These are phyloP conservation scores for Tupiocoris notatus DNA, from an alignment of 2,888 invertebrate species.

Conservation along the genomic window DNA sequence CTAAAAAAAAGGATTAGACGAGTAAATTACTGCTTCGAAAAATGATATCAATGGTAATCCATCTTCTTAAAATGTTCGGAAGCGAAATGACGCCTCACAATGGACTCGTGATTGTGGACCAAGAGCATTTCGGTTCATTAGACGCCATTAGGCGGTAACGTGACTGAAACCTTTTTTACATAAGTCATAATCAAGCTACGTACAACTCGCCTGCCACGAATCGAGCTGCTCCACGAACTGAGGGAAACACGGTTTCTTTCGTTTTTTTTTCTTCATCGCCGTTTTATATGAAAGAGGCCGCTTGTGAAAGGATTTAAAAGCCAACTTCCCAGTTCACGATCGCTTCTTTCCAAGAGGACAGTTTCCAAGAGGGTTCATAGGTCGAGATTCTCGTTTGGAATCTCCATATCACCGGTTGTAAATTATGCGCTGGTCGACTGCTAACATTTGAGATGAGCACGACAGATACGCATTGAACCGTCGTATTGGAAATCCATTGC, in stretches of 20 bases:
- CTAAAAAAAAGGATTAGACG: no score
- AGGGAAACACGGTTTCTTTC: neutral
- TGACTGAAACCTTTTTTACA: conserved; percentile 28
- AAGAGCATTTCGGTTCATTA: conserved; percentile 26
- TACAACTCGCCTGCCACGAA: neutral
- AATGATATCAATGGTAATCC: neutral
- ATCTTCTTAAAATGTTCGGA: conserved; percentile 20
- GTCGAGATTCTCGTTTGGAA: neutral
- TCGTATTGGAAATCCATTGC: no score
- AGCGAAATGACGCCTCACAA: conserved; percentile 16
- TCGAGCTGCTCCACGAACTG: neutral
- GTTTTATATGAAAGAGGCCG: neutral
- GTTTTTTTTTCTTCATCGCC: neutral
- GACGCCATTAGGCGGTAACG: conserved; percentile 29
- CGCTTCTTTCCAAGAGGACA: neutral
- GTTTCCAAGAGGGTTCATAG: neutral
- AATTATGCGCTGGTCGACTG: no score
- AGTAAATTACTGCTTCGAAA: neutral
- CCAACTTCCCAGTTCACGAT: neutral
- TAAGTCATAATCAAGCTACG: conserved; percentile 35
- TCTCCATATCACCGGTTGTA: neutral
- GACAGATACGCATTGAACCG: no score
- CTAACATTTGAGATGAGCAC: no score
- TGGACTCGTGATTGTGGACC: conserved; percentile 17
- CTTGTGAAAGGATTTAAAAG: neutral